phyloP scores from a whole-genome alignment of 2,797 vertebrate species.

The Liparis tanakae region DNA sequence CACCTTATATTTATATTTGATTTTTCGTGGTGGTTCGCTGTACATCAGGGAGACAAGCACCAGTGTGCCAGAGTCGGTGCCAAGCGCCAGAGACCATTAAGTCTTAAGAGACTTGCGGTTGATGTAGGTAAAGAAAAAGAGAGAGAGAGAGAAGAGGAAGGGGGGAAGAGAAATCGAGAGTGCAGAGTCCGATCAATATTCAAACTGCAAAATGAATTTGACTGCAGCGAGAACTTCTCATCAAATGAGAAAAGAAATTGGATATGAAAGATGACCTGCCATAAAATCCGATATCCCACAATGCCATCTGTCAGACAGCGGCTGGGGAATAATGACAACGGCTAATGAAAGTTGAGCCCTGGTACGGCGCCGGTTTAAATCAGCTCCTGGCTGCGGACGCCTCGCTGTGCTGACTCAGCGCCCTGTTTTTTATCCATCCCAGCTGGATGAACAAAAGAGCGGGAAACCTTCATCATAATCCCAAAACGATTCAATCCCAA shows the following conservation, averaged over 20 bases:
- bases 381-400: constrained; percentile 64
- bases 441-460: constrained; percentile 47
- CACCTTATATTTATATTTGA: constrained; percentile 62
- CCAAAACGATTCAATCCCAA: constrained; percentile 20
- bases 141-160: constrained; percentile 27
- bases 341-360: constrained; percentile 85
- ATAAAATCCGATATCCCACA: constrained; percentile 86
- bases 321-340: constrained; percentile 80
- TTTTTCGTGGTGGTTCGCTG: constrained; percentile 48
- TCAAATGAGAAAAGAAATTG: constrained; percentile 86
- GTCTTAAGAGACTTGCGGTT: constrained; percentile 62
- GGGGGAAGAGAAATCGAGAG: constrained; percentile 36
- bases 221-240: constrained; percentile 83
- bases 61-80: constrained; percentile 53
- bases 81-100: constrained; percentile 71
- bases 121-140: constrained; percentile 50
- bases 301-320: constrained; percentile 85
- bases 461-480: constrained; percentile 40
- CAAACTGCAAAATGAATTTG: constrained; percentile 87
- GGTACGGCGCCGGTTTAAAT: constrained; percentile 81
- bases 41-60: constrained; percentile 67
- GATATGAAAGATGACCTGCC: constrained; percentile 87
- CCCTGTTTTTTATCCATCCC: constrained; percentile 55
- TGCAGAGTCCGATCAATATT: constrained; percentile 81
- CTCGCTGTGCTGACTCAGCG: constrained; percentile 77